Evolutionary conservation across 2,113 vertebrate genomes (phyloP).

Genomic region (Rhynchomys soricoides): DNA sequence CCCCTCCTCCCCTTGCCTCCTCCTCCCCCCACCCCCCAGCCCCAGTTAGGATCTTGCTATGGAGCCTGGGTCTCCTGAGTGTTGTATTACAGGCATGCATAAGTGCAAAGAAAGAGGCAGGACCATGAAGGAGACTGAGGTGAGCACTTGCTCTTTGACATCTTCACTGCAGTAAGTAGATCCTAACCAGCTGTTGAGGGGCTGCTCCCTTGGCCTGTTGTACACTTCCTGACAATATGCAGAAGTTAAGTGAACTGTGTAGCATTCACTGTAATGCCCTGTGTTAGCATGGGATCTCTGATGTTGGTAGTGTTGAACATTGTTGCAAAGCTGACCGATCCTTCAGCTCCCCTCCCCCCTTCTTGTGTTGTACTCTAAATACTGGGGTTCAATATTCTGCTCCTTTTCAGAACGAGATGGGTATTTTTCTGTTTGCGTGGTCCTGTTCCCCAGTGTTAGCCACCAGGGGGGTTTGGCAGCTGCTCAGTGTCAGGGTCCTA

Average conservation of each 20-base stretch:
- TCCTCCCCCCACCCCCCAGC: fast-evolving
- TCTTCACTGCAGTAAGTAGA: neutral
- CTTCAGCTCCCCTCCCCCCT: neutral
- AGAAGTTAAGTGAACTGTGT: fast-evolving
- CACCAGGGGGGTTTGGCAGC: too few relatives aligned
- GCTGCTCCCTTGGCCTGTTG: neutral
- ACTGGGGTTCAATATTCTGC: too few relatives aligned
- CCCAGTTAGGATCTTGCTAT: neutral
- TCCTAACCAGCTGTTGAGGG: fast-evolving
- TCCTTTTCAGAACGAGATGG: fast-evolving
- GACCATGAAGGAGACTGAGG: neutral
- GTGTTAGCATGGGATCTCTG: neutral
- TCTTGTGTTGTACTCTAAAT: neutral
- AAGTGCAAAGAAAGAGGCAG: neutral
- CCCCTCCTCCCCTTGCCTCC: neutral
- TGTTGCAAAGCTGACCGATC: neutral
- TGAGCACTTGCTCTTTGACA: fast-evolving
- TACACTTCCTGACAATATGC: fast-evolving
- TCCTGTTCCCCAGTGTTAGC: neutral
- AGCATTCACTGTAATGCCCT: fast-evolving
- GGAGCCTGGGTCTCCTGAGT: neutral
- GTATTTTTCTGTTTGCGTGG: neutral
- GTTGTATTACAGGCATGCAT: neutral
- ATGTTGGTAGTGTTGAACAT: neutral
- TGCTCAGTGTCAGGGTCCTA: neutral